Evolutionary conservation across 2,113 vertebrate genomes (phyloP).

Genomic region (Eubucco bourcierii): DNA sequence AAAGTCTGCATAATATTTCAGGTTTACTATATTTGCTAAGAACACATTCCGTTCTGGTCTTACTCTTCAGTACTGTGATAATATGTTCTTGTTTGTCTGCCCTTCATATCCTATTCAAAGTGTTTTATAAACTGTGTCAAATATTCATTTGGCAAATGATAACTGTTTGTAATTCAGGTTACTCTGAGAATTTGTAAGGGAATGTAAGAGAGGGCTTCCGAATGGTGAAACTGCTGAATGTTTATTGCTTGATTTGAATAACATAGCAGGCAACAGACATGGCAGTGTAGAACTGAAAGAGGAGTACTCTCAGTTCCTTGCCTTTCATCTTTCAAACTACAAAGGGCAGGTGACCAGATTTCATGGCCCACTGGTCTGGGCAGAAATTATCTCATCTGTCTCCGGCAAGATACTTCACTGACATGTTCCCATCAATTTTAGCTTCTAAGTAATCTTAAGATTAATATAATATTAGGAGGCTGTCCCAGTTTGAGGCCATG

Average conservation of each 20-base stretch:
- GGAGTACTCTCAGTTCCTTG: neutral
- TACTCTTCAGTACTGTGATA: neutral
- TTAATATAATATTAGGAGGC: neutral
- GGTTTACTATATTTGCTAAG: neutral
- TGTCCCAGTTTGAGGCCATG: no score
- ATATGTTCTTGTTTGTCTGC: neutral
- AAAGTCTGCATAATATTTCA: neutral
- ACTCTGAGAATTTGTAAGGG: neutral
- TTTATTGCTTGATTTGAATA: neutral
- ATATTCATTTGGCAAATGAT: neutral
- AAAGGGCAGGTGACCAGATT: neutral
- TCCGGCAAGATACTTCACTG: neutral
- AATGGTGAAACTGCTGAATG: neutral
- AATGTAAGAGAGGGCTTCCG: neutral
- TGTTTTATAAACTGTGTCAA: neutral
- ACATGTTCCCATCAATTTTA: neutral
- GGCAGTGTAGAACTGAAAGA: neutral
- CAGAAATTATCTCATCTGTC: neutral
- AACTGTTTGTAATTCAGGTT: neutral
- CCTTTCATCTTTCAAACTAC: neutral
- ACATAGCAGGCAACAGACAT: neutral
- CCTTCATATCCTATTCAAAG: neutral
- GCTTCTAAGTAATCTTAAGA: neutral
- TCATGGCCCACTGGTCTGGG: neutral
- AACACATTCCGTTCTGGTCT: neutral